Base-by-base conservation (phyloP, 2,797 vertebrate genomes). In the Gouania willdenowi region DNA sequence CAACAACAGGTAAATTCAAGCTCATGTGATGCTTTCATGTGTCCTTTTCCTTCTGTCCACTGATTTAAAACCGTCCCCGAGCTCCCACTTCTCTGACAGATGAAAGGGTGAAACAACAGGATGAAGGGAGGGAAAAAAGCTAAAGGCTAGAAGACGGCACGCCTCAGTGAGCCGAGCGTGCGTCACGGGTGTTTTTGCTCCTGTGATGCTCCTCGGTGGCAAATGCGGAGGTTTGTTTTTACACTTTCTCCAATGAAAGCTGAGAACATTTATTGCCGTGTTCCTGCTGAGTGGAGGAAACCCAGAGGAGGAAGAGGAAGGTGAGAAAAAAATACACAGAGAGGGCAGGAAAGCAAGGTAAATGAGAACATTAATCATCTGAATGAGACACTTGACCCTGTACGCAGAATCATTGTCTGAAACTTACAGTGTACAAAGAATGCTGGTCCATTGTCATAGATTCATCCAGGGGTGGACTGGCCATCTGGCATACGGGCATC, bases 291-390 rank as follows among this genome's bases (percentile, higher is more conserved):
- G 1, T 35, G n/a, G n/a, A 62, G 21, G 13, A 18, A 5, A 30
- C 23, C 39, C 49, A 5, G 3, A 24, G 6, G 4, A 19, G 4
- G 1, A 7, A 12, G 22, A 31, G 5, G 8, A 23, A 23, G 41
- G 52, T 26, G 37, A 41, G 41, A 31, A 29, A 37, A 18, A 22
- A 52, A 48, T 16, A 29, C 33, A 41, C 29, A 9, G 18, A 16
- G 4, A 5, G 33, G 29, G 36, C 5, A 14, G 32, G 41, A 38
- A 40, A 44, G 46, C 22, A 8, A 8, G 28, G 19, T 66, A 68
- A 73, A 71, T 51, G 55, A 60, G 66, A 69, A 68, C 60, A 82
- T 74, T 62, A 77, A 74, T 79, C 72, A 78, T 75, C 46, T 25
- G 53, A 66, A 72, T 57, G 62, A 73, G 72, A 63, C 67, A 47